Evolutionary conservation across 2,797 vertebrate genomes (phyloP).

Genomic region (Alexandromys oeconomus): DNA sequence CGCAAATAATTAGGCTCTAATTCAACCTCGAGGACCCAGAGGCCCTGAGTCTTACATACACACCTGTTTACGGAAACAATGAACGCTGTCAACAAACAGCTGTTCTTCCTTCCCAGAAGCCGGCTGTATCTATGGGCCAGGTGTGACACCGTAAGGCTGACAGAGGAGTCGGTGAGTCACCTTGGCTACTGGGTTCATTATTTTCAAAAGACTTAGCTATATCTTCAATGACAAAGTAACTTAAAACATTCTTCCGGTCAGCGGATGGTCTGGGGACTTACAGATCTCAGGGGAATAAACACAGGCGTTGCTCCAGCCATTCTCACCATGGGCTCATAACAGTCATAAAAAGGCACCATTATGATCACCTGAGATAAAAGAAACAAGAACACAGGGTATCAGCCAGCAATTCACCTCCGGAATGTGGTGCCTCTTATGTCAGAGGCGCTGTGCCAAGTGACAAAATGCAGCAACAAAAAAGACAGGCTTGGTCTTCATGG

Average conservation of each 20-base stretch:
- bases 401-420: not conserved
- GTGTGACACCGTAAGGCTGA: not conserved
- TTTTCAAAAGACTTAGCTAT: slow-evolving; percentile 40
- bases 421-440: not conserved
- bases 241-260: slow-evolving; percentile 20
- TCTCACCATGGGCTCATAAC: slow-evolving; percentile 96
- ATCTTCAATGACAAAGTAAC: slow-evolving; percentile 18
- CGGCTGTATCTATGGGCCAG: not conserved
- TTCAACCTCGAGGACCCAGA: not conserved
- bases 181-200: not conserved
- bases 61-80: slow-evolving; percentile 10
- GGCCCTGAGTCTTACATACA: not conserved
- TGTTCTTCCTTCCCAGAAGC: not conserved
- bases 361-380: slow-evolving; percentile 93
- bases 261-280: slow-evolving; percentile 87
- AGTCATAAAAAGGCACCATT: slow-evolving; percentile 97
- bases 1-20: slow-evolving; percentile 27
- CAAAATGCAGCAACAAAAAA: not conserved
- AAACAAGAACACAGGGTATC: not conserved
- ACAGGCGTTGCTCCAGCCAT: slow-evolving; percentile 96
- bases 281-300: slow-evolving; percentile 92
- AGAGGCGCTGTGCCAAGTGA: not conserved
- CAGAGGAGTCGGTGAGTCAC: not conserved
- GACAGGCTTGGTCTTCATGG: not conserved
- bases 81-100: not conserved